Conservation (phyloP, 2,888 invertebrate species). For the Helobdella robusta region DNA sequence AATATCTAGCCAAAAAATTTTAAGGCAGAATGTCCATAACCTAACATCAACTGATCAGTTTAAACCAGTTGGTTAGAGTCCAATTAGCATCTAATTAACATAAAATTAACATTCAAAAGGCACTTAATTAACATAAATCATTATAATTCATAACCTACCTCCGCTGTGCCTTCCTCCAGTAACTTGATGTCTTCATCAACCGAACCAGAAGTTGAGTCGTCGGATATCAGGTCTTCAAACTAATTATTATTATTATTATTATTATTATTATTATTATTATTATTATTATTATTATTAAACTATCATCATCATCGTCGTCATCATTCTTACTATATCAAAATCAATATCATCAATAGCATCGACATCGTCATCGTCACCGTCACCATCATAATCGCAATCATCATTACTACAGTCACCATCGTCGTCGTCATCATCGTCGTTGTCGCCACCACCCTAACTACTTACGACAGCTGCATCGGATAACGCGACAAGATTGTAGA, state of each 20-base stretch:
- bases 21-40: no score
- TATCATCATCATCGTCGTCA: constrained; percentile 14
- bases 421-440: constrained; percentile 29
- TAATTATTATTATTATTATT: not conserved
- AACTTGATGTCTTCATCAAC: not conserved
- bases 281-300: no score
- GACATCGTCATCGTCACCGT: constrained; percentile 26
- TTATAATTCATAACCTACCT: not conserved
- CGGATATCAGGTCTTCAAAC: not conserved
- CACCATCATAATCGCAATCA: constrained; percentile 27
- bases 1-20: no score
- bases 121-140: no score
- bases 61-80: no score
- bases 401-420: constrained; percentile 28
- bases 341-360: constrained; percentile 27
- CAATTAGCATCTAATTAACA: no score
- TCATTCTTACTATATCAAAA: constrained; percentile 23
- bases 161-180: not conserved
- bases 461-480: not conserved
- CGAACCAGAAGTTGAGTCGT: not conserved
- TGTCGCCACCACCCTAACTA: constrained; percentile 26
- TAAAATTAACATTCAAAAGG: no score
- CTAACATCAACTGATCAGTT: no score
- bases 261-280: not conserved
- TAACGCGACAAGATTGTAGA: not conserved